Base-by-base conservation (phyloP, 2,113 vertebrate genomes). In the Phaethornis superciliosus region DNA sequence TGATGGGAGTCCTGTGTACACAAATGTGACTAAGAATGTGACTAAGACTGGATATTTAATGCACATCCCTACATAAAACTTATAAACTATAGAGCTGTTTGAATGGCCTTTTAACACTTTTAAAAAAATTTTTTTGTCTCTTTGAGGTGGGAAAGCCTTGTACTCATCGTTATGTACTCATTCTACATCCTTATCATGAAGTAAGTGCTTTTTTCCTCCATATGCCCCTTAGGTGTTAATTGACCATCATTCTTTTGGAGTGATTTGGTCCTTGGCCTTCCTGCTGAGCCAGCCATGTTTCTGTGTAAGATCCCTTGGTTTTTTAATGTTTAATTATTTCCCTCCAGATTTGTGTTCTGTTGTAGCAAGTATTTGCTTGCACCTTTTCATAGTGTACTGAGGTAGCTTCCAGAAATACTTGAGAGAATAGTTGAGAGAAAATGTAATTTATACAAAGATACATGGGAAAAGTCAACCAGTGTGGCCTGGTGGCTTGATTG, bases 171-270 rank as follows among this genome's bases (percentile, higher is more conserved):
- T 94, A 98, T 99, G 98, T 99, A 99, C 68, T 97, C 95, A 30
- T 98, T 99, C 92, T 99, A 99, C 95, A 99, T 99, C 94, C 98
- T 99, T 62, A 98, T 99, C 82, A 99, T 99, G 99, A 99, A 99
- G 99, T 99, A 98, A 99, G 99, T 98, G 44, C 17, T 75, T 69
- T 59, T 68, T 19, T 77, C 4, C 35, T 88, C 70, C 2, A 0
- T 26, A 97, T 81, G 62, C 14, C 32, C 26, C 79, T 81, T 60
- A 65, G 49, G 6, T 49, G 26, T 88, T 88, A 83, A 69, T 33
- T 90, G 60, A 59, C 68, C 28, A 24, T 83, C 10, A 23, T 80
- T 93, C 47, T 58, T 93, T 37, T 83, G 47, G 30, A 75, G 47
- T 67, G 33, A 37, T 75, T 85, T 87, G 85, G 47, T 91, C 55